A percentile compares a stretch with the other conserved stretches of the same genome.
These are phyloP conservation scores for Dendroctonus valens DNA, from an alignment of 1,140 invertebrate species.

Conservation along the genomic window DNA sequence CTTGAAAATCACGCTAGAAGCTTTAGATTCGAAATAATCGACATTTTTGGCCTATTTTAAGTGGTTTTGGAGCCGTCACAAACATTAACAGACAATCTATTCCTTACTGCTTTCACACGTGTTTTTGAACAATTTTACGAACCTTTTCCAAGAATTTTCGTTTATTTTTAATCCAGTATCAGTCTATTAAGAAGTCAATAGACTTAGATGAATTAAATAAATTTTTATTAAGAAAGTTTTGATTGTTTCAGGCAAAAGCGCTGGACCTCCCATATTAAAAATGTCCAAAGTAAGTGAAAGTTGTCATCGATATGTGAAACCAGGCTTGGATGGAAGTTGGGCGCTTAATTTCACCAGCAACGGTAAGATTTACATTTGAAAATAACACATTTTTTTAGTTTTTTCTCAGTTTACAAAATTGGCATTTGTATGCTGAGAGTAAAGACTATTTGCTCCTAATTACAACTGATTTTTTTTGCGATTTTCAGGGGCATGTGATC, in stretches of 20 bases:
- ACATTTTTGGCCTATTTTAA: too few relatives aligned
- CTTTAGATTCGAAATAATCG: too few relatives aligned
- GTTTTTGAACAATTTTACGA: too few relatives aligned
- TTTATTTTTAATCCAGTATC: background rate
- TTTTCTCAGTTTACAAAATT: background rate
- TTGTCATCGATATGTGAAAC: constrained; percentile 52
- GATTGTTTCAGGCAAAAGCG: constrained; percentile 17
- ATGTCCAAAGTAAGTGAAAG: constrained; percentile 51
- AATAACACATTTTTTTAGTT: too few relatives aligned
- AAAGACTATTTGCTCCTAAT: constrained; percentile 5
- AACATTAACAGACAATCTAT: too few relatives aligned
- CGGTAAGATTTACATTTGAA: constrained; percentile 49
- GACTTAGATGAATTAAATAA: background rate
- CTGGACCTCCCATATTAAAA: constrained; percentile 48
- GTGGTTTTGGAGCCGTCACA: too few relatives aligned
- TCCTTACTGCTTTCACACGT: too few relatives aligned
- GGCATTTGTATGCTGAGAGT: background rate
- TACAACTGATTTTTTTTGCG: constrained; percentile 11
- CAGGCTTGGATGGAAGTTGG: constrained; percentile 52
- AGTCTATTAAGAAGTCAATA: too few relatives aligned
- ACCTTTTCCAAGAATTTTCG: background rate
- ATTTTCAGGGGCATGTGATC: constrained; percentile 45
- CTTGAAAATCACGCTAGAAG: too few relatives aligned
- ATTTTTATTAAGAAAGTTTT: background rate
- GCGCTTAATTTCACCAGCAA: constrained; percentile 61